Conservation (phyloP, 1,140 invertebrate genomes). For the Dendrolimus punctatus region DNA sequence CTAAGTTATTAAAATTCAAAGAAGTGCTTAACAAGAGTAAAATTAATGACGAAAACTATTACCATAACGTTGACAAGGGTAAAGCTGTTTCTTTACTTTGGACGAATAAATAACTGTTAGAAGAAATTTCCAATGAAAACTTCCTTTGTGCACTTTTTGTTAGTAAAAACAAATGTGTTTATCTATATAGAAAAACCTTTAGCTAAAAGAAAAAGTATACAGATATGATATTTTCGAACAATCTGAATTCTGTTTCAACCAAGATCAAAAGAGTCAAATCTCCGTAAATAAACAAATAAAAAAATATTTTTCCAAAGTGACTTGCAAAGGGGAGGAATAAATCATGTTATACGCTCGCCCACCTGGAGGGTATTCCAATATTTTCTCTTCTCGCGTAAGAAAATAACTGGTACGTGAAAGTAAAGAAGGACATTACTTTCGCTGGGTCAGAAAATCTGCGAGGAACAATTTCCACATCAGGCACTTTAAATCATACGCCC, state of each 20-base stretch:
- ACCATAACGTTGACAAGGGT: no score
- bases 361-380: constrained; percentile 51
- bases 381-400: constrained; percentile 49
- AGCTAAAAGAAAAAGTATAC: constrained; percentile 27
- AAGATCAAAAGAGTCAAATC: constrained; percentile 62
- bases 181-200: constrained; percentile 15
- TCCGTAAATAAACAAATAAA: constrained; percentile 65
- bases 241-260: constrained; percentile 46
- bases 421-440: constrained; percentile 63
- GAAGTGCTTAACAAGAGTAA: no score
- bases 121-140: neutral
- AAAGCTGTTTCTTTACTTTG: no score
- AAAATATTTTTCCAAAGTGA: constrained; percentile 50
- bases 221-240: constrained; percentile 42
- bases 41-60: no score
- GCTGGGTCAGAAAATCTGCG: constrained; percentile 66
- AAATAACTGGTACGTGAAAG: constrained; percentile 65
- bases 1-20: no score
- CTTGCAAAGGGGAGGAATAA: constrained; percentile 55
- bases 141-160: neutral
- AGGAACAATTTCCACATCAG: constrained; percentile 64
- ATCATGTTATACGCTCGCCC: constrained; percentile 47
- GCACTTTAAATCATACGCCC: constrained; percentile 67
- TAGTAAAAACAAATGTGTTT: constrained; percentile 2
- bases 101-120: no score